Evolutionary conservation across 2,888 invertebrate species (phyloP).

Genomic region (Schizaphis graminum): DNA sequence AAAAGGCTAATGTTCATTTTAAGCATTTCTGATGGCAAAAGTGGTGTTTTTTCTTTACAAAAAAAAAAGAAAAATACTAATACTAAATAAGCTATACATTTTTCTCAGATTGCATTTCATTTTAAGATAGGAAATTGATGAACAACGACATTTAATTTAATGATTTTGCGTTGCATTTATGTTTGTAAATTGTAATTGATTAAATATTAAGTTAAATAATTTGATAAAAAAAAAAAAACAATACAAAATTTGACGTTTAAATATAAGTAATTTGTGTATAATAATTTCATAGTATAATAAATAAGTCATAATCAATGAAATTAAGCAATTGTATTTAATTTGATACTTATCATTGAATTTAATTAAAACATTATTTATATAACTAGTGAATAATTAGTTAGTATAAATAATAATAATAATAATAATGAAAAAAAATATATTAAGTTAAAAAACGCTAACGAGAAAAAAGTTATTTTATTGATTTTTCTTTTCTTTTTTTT

Average conservation of each 20-base stretch:
- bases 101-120: background rate
- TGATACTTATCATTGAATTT: background rate
- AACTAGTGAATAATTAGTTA: background rate
- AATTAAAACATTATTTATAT: background rate
- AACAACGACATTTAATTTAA: background rate
- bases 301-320: background rate
- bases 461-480: background rate
- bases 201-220: background rate
- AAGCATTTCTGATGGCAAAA: slow-evolving; percentile 22
- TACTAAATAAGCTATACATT: slow-evolving; percentile 49
- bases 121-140: slow-evolving; percentile 25
- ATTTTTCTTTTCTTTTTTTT: background rate
- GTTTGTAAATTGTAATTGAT: background rate
- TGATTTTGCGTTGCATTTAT: background rate
- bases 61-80: slow-evolving; percentile 40
- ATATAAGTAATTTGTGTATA: background rate
- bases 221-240: background rate
- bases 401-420: background rate
- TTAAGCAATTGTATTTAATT: background rate
- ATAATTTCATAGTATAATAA: background rate
- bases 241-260: background rate
- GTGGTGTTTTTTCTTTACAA: background rate
- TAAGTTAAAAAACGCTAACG: background rate
- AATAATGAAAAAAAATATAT: background rate
- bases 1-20: slow-evolving; percentile 49